phyloP scores from a whole-genome alignment of 2,113 vertebrate species.

The Enhydra lutris region DNA sequence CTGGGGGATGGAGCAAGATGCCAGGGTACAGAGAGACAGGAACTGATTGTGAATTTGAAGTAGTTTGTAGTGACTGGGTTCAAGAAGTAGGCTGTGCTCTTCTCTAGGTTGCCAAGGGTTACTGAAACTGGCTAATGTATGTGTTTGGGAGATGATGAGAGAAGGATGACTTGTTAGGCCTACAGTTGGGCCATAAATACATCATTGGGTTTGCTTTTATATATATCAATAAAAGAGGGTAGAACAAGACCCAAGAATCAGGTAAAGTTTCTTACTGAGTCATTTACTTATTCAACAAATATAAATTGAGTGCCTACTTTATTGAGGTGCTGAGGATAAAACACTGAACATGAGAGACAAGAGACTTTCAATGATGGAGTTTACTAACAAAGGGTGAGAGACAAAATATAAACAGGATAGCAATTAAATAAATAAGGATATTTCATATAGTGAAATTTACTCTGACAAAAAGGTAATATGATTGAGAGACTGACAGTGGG shows the following conservation, averaged over 20 bases:
- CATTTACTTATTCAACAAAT: slow-evolving; percentile 8
- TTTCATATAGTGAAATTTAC: background rate
- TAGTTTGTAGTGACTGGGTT: background rate
- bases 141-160: background rate
- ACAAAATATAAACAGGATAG: background rate
- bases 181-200: background rate
- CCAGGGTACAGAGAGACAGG: background rate
- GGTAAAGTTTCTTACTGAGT: background rate
- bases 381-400: background rate
- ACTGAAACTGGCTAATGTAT: background rate
- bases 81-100: background rate
- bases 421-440: background rate
- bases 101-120: background rate
- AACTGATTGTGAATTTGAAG: background rate
- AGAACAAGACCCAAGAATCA: background rate
- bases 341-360: background rate
- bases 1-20: background rate
- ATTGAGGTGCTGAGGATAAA: background rate
- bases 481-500: background rate
- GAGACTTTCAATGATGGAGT: background rate
- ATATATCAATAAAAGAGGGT: background rate
- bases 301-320: background rate
- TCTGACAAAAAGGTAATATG: background rate
- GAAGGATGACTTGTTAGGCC: background rate
- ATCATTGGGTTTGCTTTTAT: background rate